A percentile compares a stretch with the other conserved stretches of the same genome.
phyloP scores from a whole-genome alignment of 1,140 invertebrate species.

The Idris sp. region DNA sequence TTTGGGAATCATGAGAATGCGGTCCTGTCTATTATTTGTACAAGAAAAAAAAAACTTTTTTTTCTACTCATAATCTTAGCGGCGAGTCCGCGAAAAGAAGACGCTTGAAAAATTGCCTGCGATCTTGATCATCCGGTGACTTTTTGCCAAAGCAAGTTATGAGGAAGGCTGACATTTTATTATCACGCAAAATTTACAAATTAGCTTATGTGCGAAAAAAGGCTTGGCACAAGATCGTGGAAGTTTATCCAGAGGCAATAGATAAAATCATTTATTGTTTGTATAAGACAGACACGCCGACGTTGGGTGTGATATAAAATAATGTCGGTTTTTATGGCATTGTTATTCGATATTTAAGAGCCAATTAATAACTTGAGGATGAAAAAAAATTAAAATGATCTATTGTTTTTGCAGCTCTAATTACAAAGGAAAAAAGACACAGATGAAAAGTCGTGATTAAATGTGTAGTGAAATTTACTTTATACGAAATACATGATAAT shows the following conservation, averaged over 20 bases:
- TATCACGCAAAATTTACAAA: conserved; percentile 11
- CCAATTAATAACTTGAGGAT: background rate
- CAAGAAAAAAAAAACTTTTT: conserved; percentile 20
- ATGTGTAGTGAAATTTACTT: too few relatives aligned
- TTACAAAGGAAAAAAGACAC: background rate
- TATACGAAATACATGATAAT: too few relatives aligned
- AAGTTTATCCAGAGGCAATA: conserved; percentile 76
- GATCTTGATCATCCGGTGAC: conserved; percentile 18
- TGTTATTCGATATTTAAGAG: conserved; percentile 18
- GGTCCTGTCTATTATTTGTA: conserved; percentile 52
- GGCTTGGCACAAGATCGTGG: conserved; percentile 7
- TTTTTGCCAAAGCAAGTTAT: conserved; percentile 22
- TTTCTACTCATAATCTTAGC: conserved; percentile 31
- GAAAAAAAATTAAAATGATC: background rate
- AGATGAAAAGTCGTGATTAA: too few relatives aligned
- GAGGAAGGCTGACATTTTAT: conserved; percentile 21
- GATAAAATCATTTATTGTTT: too few relatives aligned
- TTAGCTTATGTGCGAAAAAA: conserved; percentile 15
- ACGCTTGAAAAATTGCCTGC: conserved; percentile 46
- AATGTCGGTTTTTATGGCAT: conserved; percentile 6
- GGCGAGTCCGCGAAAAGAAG: conserved; percentile 41
- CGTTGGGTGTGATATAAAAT: conserved; percentile 10
- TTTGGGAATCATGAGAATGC: conserved; percentile 58
- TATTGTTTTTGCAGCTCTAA: conserved; percentile 1
- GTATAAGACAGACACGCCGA: conserved; percentile 4